Conservation (phyloP, 2,113 vertebrate species). For the Oostethus manadensis region DNA sequence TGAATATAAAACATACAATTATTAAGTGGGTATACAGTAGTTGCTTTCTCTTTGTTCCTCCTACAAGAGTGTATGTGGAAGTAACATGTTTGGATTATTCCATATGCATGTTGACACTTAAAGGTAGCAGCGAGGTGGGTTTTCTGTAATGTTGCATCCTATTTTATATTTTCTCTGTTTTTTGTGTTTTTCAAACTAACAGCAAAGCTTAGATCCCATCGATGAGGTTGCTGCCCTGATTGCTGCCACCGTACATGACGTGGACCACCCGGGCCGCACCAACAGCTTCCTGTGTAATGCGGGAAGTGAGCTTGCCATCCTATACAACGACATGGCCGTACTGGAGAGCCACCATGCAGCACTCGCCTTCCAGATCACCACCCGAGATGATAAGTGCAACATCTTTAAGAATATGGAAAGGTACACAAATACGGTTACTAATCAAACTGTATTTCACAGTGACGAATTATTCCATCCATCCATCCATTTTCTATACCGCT, state of each 20-base stretch:
- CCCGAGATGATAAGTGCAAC: slow-evolving; percentile 86
- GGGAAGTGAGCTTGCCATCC: slow-evolving; percentile 85
- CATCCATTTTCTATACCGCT: no score
- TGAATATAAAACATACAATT: no score
- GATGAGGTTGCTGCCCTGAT: slow-evolving; percentile 91
- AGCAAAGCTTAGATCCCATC: slow-evolving; percentile 90
- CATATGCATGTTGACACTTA: no score
- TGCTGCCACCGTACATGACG: slow-evolving; percentile 89
- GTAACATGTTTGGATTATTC: no score
- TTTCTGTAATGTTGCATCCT: neutral
- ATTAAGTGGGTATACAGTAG: no score
- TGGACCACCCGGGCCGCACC: slow-evolving; percentile 94
- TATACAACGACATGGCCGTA: slow-evolving; percentile 92
- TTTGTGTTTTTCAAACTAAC: slow-evolving; percentile 22
- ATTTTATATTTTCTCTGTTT: neutral
- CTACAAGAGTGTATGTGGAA: no score
- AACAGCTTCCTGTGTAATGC: slow-evolving; percentile 97
- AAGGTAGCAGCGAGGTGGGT: neutral
- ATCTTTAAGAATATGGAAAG: slow-evolving; percentile 96
- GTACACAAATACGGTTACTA: slow-evolving; percentile 49
- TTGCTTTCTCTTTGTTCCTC: no score
- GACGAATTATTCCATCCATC: no score
- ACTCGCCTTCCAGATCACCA: slow-evolving; percentile 93
- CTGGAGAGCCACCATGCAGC: slow-evolving; percentile 94
- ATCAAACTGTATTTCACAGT: no score